Evolutionary conservation across 2,113 vertebrate species (phyloP).

Genomic region (Caranx ignobilis): DNA sequence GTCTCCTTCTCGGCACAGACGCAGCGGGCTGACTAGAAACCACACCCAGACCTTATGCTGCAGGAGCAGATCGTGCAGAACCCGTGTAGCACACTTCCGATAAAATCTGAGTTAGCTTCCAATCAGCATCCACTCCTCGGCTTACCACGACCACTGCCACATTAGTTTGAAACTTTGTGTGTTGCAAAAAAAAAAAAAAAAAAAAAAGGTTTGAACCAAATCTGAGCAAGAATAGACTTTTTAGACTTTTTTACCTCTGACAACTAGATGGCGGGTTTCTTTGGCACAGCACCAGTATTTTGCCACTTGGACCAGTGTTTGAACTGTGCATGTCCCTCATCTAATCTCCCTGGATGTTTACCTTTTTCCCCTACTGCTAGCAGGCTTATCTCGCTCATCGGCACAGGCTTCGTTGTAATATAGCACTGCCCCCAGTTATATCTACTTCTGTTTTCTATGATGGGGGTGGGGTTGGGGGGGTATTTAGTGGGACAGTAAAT

Average conservation of each 20-base stretch:
- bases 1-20: slow-evolving; percentile 31
- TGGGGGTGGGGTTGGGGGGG: slow-evolving; percentile 8
- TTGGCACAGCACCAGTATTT: slow-evolving; percentile 39
- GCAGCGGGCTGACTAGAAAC: slow-evolving; percentile 59
- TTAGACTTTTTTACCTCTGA: slow-evolving; percentile 16
- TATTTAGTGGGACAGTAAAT: slow-evolving; percentile 61
- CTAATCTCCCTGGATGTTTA: slow-evolving; percentile 77
- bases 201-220: slow-evolving; percentile 15
- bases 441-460: slow-evolving; percentile 68
- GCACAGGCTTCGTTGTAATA: slow-evolving; percentile 50
- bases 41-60: slow-evolving; percentile 73
- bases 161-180: not conserved
- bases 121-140: slow-evolving; percentile 25
- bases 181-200: not conserved
- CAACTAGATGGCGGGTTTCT: slow-evolving; percentile 38
- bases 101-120: slow-evolving; percentile 63
- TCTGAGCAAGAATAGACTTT: not conserved
- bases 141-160: slow-evolving; percentile 9
- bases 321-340: slow-evolving; percentile 65
- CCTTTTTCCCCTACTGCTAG: slow-evolving; percentile 52
- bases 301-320: slow-evolving; percentile 59
- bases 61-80: slow-evolving; percentile 41
- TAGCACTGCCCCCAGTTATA: slow-evolving; percentile 52
- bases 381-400: slow-evolving; percentile 69
- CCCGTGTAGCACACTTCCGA: slow-evolving; percentile 58